A percentile compares a stretch with the other conserved stretches of the same genome.
Evolutionary conservation across 1,140 invertebrate species (phyloP).

Genomic region (Drosophila pallidifrons): DNA sequence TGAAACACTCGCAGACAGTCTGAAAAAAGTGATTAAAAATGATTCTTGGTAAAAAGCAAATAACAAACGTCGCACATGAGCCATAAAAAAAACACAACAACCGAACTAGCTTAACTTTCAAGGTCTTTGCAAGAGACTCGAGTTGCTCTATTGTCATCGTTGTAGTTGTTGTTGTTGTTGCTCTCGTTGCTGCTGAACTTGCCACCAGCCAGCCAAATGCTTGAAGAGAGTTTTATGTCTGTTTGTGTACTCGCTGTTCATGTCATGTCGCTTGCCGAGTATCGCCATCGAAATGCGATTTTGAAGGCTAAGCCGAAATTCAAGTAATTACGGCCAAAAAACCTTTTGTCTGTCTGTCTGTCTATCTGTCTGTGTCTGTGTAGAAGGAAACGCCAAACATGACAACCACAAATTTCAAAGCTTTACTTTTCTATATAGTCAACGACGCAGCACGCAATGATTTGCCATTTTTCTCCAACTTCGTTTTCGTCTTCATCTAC

Average conservation of each 20-base stretch:
- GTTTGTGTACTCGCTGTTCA: conserved; percentile 21
- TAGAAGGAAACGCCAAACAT: conserved; percentile 51
- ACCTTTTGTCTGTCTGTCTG: conserved; percentile 41
- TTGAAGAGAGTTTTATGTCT: conserved; percentile 42
- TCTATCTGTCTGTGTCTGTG: conserved; percentile 20
- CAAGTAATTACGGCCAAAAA: conserved; percentile 53
- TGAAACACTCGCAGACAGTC: conserved; percentile 3
- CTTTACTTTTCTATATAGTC: conserved; percentile 52
- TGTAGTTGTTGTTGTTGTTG: conserved; percentile 26
- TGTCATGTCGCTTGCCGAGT: conserved; percentile 24
- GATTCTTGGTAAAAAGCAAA: conserved; percentile 73
- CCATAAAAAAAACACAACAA: conserved; percentile 46
- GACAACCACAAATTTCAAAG: conserved; percentile 34
- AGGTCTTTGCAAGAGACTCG: conserved; percentile 59
- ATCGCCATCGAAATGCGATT: conserved; percentile 56
- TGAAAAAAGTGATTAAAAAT: conserved; percentile 68
- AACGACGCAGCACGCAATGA: conserved; percentile 70
- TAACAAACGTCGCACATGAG: conserved; percentile 58
- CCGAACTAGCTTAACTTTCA: conserved; percentile 71
- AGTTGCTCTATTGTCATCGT: conserved; percentile 54
- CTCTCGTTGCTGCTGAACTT: conserved; percentile 23
- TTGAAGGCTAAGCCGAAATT: conserved; percentile 60
- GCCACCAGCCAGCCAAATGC: conserved; percentile 12
- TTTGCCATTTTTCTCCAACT: conserved; percentile 52
- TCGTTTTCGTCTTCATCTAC: not conserved